Percentiles rank a stretch among this genome's conserved stretches.
Conservation (phyloP, 2,113 vertebrate genomes). For the Pituophis catenifer region DNA sequence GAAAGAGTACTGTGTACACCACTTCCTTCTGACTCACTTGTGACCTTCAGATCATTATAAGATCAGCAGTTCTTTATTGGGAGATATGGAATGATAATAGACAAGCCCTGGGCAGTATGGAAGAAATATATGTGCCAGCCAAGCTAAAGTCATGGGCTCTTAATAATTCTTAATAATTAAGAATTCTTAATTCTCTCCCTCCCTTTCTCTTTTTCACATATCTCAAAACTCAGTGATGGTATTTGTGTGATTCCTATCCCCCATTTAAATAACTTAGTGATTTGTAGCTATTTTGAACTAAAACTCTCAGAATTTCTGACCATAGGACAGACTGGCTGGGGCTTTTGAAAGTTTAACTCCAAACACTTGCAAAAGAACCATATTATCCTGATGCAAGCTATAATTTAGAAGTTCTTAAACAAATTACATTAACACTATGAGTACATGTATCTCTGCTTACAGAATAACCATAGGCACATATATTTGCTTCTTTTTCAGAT, state of each 20-base stretch:
- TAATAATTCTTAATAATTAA: not conserved
- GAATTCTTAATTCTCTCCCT: not conserved
- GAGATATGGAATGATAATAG: not conserved
- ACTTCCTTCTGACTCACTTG: not conserved
- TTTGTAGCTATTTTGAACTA: not conserved
- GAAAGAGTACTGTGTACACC: not conserved
- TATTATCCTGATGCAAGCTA: not conserved
- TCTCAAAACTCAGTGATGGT: not conserved
- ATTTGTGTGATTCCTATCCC: not conserved
- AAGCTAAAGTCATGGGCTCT: not conserved
- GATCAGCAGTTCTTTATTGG: not conserved
- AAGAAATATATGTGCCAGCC: not conserved
- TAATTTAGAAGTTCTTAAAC: not conserved
- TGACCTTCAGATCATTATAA: not conserved
- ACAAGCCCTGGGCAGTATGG: not conserved
- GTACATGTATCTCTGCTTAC: not conserved
- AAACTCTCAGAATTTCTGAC: not conserved
- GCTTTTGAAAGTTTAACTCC: not conserved
- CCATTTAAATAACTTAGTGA: not conserved
- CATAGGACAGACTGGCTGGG: not conserved
- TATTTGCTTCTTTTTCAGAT: not conserved
- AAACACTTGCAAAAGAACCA: not conserved
- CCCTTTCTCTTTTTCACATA: not conserved
- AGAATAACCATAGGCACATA: not conserved
- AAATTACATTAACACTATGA: not conserved